Conservation (phyloP, 2,113 vertebrate genomes). For the Tragulus kanchil region DNA sequence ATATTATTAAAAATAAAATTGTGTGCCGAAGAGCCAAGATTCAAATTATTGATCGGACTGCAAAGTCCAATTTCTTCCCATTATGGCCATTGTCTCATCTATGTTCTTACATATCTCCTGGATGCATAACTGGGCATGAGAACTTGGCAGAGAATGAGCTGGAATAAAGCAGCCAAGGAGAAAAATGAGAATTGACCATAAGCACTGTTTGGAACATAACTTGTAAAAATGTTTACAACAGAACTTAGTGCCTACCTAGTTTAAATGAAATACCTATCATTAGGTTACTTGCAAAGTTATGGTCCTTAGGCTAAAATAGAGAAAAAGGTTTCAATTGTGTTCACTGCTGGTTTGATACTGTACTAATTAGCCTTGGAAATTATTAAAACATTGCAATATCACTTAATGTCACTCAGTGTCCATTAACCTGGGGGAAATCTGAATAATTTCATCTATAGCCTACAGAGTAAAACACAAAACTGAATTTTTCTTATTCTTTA, state of each 20-base stretch:
- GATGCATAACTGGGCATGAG: neutral
- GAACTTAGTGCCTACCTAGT: neutral
- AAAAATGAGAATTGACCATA: neutral
- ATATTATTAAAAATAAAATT: neutral
- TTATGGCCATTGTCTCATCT: fast-evolving
- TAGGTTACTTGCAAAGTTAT: neutral
- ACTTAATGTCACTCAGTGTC: conserved; percentile 29
- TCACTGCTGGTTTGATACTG: neutral
- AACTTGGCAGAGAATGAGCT: neutral
- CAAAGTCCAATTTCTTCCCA: neutral
- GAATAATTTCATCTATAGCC: conserved; percentile 26
- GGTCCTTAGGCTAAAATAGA: neutral
- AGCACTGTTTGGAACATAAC: neutral
- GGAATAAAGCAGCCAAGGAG: neutral
- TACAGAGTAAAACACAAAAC: conserved; percentile 7
- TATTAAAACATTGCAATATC: neutral
- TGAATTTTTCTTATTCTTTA: neutral
- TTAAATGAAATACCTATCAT: conserved; percentile 4
- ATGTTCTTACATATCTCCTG: neutral
- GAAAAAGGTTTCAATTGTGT: conserved; percentile 18
- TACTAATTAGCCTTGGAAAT: conserved; percentile 44
- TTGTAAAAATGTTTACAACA: neutral
- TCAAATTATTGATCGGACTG: neutral
- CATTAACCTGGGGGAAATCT: neutral
- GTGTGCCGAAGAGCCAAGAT: neutral